Evolutionary conservation across 2,113 vertebrate species (phyloP).

Genomic region (Brachyhypopomus occidentalis): DNA sequence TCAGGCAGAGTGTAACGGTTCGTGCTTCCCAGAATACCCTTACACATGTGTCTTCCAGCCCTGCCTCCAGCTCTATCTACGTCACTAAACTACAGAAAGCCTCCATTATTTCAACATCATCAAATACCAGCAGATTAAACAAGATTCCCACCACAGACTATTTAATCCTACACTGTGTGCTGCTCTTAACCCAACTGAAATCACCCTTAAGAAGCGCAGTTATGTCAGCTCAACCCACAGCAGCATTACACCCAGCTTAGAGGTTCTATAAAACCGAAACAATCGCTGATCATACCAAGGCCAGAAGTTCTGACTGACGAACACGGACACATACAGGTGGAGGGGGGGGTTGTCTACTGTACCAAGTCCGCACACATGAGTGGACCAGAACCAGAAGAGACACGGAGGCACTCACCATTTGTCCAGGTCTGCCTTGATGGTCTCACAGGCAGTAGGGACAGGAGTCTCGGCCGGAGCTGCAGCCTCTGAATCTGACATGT

Average conservation of each 20-base stretch:
- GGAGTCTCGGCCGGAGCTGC: constrained; percentile 67
- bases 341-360: neutral
- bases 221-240: neutral
- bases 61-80: neutral
- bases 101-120: too few relatives aligned
- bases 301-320: too few relatives aligned
- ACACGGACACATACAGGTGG: neutral
- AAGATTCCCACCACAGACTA: too few relatives aligned
- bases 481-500: constrained; percentile 77
- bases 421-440: constrained; percentile 77
- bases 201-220: constrained; percentile 5
- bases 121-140: too few relatives aligned
- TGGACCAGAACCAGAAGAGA: neutral
- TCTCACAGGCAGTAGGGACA: constrained; percentile 68
- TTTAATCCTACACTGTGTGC: too few relatives aligned
- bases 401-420: constrained; percentile 72
- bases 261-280: neutral
- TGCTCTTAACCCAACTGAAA: too few relatives aligned
- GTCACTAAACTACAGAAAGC: neutral
- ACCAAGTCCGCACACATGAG: neutral
- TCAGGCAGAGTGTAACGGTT: constrained; percentile 60
- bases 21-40: constrained; percentile 23
- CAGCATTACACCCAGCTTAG: neutral
- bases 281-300: neutral
- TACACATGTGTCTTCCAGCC: neutral